Percentiles rank a stretch among this genome's conserved stretches.
phyloP scores from a whole-genome alignment of 2,113 vertebrate genomes.

The Chauna torquata region DNA sequence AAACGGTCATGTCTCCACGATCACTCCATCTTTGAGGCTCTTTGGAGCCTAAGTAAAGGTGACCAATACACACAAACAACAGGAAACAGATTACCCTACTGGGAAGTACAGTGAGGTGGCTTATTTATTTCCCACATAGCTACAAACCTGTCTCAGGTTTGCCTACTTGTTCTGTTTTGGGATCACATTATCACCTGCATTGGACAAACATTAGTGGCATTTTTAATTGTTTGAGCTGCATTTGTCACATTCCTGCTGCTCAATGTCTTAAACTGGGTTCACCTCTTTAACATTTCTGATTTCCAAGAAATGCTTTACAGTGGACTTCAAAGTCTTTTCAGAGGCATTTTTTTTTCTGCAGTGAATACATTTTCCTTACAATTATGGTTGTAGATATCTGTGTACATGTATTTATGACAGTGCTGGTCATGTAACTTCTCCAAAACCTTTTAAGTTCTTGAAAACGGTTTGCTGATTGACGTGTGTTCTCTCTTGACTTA shows the following conservation, averaged over 20 bases:
- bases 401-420: neutral
- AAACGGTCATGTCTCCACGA: neutral
- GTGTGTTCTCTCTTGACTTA: neutral
- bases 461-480: neutral
- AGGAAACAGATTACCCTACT: neutral
- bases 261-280: neutral
- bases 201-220: neutral
- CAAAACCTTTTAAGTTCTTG: neutral
- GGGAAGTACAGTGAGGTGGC: neutral
- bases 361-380: neutral
- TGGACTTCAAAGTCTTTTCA: neutral
- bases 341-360: neutral
- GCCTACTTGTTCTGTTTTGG: neutral
- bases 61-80: neutral
- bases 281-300: neutral
- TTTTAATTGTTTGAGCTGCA: neutral
- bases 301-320: neutral
- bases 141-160: neutral
- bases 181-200: neutral
- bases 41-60: neutral
- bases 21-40: neutral
- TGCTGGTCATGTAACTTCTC: neutral
- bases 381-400: neutral
- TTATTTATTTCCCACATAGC: neutral
- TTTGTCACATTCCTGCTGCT: neutral